A percentile compares a stretch with the other conserved stretches of the same genome.
phyloP scores from a whole-genome alignment of 2,113 vertebrate species.

The Bambusicola thoracicus region DNA sequence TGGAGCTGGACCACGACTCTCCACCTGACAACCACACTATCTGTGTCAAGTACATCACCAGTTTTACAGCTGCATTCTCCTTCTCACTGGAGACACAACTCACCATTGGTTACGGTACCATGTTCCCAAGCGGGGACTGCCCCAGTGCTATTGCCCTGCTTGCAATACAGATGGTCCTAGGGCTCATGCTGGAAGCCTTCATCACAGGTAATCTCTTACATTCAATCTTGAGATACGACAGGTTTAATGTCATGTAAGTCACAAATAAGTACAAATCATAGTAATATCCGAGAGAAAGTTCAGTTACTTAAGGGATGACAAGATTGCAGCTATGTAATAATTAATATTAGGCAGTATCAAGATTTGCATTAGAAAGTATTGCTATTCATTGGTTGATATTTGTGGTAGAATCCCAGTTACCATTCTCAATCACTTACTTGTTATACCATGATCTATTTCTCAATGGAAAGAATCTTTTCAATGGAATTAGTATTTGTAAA shows the following conservation, averaged over 20 bases:
- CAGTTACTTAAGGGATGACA: neutral
- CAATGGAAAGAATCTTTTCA: neutral
- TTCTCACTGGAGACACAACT: constrained; percentile 98
- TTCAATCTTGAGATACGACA: neutral
- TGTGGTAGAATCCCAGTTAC: neutral
- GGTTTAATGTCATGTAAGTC: neutral
- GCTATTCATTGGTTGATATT: neutral
- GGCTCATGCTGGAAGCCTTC: constrained; percentile 97
- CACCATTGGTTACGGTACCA: constrained; percentile 97
- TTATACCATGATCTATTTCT: neutral
- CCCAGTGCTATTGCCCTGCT: constrained; percentile 93
- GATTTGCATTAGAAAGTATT: neutral
- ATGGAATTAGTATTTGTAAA: neutral
- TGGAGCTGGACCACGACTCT: constrained; percentile 90
- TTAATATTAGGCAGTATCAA: neutral
- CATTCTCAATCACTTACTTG: neutral
- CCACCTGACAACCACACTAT: constrained; percentile 93
- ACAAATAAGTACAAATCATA: neutral
- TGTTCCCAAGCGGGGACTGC: constrained; percentile 97
- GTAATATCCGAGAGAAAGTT: neutral
- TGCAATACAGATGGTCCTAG: constrained; percentile 96
- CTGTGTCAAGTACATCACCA: constrained; percentile 95
- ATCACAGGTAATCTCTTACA: constrained; percentile 89
- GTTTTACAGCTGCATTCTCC: constrained; percentile 95
- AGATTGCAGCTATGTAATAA: neutral